Base-by-base conservation (phyloP, 1,140 invertebrate species). In the Ruditapes philippinarum region DNA sequence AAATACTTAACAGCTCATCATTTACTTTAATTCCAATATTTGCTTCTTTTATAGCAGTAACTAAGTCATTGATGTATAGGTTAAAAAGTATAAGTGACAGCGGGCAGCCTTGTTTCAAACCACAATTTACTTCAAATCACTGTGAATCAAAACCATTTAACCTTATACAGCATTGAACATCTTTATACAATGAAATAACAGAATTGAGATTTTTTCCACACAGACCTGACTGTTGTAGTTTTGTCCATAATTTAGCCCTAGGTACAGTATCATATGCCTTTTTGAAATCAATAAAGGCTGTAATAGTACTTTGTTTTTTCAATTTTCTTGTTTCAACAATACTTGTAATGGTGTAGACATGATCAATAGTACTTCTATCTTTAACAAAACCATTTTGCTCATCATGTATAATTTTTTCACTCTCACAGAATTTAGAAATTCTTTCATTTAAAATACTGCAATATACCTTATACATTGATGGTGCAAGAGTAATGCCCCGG, bases 401-500 rank as follows among this genome's bases (percentile, higher is more conserved):
- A 28, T 65, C 60, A 36, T 33, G 11, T 31, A 65, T 12, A 3
- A 65, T 65, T 1, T 36, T n/a, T 19, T 65, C n/a, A 65, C 33
- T 5, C 4, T 33, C 28, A 65, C 60, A 65, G 11, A 49, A 54
- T 33, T 86, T 11, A 19, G 51, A 62, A 22, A 86, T 25, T 51
- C 83, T 28, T 5, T 86, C 49, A 36, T 86, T 86, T n/a, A 86
- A 36, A 19, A 86, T 38, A 36, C 45, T 49, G 45, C 83, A 49
- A 38, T 76, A 86, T 4, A 76, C 3, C 38, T 86, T 86, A 86
- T 70, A 60, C 31, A 70, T 78, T 17, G 49, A 45, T 33, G 83
- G 68, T 45, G 38, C 68, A 5, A 88, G 45, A 7, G 68, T 80
- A n/a, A 88, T 88, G 11, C 85, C 85, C 25, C 84, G 33, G 36